phyloP scores from a whole-genome alignment of 2,113 vertebrate species.

The Manacus vitellinus region DNA sequence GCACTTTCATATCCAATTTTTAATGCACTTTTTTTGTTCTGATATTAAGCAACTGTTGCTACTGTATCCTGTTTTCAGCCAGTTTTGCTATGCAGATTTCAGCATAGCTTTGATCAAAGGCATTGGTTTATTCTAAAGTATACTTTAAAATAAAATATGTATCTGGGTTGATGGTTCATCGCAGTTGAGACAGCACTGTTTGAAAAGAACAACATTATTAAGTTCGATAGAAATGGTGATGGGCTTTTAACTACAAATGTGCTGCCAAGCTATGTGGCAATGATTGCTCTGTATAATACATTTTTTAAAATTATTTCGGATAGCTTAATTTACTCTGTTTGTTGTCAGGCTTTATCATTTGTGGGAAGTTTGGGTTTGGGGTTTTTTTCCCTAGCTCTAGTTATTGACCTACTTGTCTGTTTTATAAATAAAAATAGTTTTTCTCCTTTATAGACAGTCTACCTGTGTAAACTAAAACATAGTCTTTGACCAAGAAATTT shows the following conservation, averaged over 20 bases:
- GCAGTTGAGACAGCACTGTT: slow-evolving; percentile 51
- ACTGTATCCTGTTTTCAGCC: neutral
- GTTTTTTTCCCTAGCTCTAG: neutral
- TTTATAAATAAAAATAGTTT: slow-evolving; percentile 20
- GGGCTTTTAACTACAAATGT: slow-evolving; percentile 36
- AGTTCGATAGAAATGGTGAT: neutral
- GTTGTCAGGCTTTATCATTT: slow-evolving; percentile 4
- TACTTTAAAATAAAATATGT: slow-evolving; percentile 60
- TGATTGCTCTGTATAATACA: neutral
- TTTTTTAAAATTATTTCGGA: neutral
- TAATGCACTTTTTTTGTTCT: neutral
- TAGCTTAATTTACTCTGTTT: slow-evolving; percentile 24
- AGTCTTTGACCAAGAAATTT: neutral
- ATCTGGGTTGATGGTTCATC: slow-evolving; percentile 52
- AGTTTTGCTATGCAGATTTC: neutral
- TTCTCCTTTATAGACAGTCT: neutral
- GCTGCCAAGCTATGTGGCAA: neutral
- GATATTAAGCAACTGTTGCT: neutral
- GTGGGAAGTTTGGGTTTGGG: neutral
- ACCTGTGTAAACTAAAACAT: neutral
- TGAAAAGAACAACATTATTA: slow-evolving; percentile 64
- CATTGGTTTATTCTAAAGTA: slow-evolving; percentile 8
- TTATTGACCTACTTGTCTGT: slow-evolving; percentile 34
- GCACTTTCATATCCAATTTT: neutral
- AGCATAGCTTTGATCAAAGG: slow-evolving; percentile 48